phyloP scores from a whole-genome alignment of 2,797 vertebrate species.

The Acanthopagrus latus region DNA sequence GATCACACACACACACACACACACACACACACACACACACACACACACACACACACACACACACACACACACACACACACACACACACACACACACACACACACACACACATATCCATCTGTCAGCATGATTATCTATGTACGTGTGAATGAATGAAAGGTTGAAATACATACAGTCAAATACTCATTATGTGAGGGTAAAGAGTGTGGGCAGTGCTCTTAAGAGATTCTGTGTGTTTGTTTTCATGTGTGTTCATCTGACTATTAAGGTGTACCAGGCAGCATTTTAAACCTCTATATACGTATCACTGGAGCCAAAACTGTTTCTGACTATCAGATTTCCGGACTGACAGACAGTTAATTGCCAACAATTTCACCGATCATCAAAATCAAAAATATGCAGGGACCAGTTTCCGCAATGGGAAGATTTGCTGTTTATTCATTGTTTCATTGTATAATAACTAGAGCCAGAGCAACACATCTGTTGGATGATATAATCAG shows the following conservation, averaged over 20 bases:
- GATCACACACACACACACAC: conserved; percentile 13
- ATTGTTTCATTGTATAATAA: background rate
- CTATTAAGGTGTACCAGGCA: background rate
- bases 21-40: background rate
- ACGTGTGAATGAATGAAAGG: background rate
- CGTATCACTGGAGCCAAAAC: background rate
- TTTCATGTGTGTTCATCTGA: background rate
- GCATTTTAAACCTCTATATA: background rate
- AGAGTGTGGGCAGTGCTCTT: background rate
- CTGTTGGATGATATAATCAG: too few species aligned
- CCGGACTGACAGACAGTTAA: background rate
- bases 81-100: too few species aligned
- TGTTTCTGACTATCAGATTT: background rate
- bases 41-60: too few species aligned
- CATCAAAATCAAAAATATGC: background rate
- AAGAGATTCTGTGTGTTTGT: background rate
- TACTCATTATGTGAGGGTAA: background rate
- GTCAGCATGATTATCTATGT: conserved; percentile 3
- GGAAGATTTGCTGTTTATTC: background rate
- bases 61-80: background rate
- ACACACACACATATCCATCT: conserved; percentile 9
- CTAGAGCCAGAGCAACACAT: too few species aligned
- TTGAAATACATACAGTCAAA: background rate
- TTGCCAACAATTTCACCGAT: background rate
- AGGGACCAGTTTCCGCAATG: too few species aligned